A percentile compares a stretch with the other conserved stretches of the same genome.
Conservation (phyloP, 1,140 invertebrate species). For the Schlechtendalia chinensis region DNA sequence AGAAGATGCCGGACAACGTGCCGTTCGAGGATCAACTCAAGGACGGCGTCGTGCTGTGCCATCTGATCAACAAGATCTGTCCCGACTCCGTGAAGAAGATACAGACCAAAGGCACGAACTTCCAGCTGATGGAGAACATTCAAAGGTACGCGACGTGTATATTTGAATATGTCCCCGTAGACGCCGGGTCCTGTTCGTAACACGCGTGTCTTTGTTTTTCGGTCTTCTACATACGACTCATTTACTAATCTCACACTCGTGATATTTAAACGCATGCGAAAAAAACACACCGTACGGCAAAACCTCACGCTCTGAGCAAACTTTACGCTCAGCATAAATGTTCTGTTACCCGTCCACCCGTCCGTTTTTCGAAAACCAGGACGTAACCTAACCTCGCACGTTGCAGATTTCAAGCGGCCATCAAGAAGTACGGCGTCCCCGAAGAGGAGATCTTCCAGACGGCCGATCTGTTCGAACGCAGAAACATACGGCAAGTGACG, state of each 20-base stretch:
- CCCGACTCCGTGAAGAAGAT: slow-evolving; percentile 97
- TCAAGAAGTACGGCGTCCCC: slow-evolving; percentile 90
- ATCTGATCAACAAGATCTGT: slow-evolving; percentile 90
- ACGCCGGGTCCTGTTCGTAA: no score
- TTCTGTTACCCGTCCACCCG: no score
- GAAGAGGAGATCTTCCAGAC: slow-evolving; percentile 99
- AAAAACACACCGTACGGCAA: no score
- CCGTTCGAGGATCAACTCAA: slow-evolving; percentile 88
- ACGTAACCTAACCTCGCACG: not conserved
- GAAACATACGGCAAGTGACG: slow-evolving; percentile 95
- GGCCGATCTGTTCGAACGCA: slow-evolving; percentile 92
- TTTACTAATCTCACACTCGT: no score
- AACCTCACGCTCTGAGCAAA: no score
- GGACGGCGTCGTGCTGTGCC: slow-evolving; percentile 90
- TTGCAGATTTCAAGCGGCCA: slow-evolving; percentile 83
- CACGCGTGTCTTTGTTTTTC: no score
- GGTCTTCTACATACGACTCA: no score
- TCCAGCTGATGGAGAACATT: slow-evolving; percentile 98
- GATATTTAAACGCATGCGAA: no score
- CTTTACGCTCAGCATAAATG: no score
- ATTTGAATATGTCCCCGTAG: no score
- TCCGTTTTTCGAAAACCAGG: not conserved
- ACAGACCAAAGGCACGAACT: slow-evolving; percentile 91
- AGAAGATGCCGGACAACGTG: slow-evolving; percentile 73
- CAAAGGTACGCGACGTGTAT: slow-evolving; percentile 65